Conservation (phyloP, 2,888 invertebrate genomes). For the Dendrolimus pini region DNA sequence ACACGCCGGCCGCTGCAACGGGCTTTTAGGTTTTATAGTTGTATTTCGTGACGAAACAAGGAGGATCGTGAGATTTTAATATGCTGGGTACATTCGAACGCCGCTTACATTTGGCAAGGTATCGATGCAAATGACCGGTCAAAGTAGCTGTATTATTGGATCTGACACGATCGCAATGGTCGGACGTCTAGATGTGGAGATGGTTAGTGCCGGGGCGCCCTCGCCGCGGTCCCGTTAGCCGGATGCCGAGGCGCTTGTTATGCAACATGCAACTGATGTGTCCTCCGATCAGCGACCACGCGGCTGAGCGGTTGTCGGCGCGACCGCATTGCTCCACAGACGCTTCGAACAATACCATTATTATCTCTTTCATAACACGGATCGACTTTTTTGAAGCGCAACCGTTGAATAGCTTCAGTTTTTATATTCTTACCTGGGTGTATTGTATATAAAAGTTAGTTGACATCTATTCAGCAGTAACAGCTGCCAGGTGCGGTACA, state of each 20-base stretch:
- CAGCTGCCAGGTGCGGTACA: too few relatives aligned
- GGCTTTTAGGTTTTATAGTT: constrained; percentile 25
- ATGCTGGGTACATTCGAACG: constrained; percentile 20
- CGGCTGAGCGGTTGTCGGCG: constrained; percentile 1
- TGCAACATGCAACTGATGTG: constrained; percentile 68
- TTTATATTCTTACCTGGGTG: not conserved
- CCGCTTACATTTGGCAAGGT: constrained; percentile 21
- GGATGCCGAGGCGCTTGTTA: constrained; percentile 60
- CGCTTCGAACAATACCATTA: not conserved
- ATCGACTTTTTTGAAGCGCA: not conserved
- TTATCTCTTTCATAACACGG: not conserved
- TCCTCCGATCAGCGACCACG: constrained; percentile 23
- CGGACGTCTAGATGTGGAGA: constrained; percentile 31
- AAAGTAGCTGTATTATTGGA: constrained; percentile 31
- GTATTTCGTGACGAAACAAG: constrained; percentile 52
- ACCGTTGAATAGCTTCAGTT: not conserved
- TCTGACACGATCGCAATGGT: constrained; percentile 26
- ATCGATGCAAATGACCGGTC: constrained; percentile 40
- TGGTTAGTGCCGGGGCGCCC: constrained; percentile 27
- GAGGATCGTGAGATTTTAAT: constrained; percentile 38
- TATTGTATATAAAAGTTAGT: too few relatives aligned
- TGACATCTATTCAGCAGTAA: too few relatives aligned
- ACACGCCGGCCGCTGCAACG: constrained; percentile 22
- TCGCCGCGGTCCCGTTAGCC: constrained; percentile 57
- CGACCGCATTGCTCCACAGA: not conserved